Percentiles rank a stretch among this genome's conserved stretches.
Conservation (phyloP, 2,888 invertebrate species). For the Athalia cordata region DNA sequence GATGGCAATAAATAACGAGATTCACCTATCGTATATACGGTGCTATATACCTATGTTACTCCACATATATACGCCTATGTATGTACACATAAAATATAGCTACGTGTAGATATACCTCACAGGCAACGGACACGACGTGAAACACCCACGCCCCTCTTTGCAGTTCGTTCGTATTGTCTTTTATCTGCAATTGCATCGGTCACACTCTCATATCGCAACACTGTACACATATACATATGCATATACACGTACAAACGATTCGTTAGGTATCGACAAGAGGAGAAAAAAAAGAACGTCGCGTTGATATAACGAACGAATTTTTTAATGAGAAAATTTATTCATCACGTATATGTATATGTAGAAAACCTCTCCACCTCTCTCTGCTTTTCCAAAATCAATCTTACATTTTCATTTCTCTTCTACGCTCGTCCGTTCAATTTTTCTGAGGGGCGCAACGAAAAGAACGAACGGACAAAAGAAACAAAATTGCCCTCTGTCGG, state of each 20-base stretch:
- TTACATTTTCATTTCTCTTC: not conserved
- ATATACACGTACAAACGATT: not conserved
- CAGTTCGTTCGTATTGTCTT: not conserved
- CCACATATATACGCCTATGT: not conserved
- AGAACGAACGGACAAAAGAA: not conserved
- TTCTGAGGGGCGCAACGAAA: not conserved
- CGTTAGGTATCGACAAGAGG: too few species aligned
- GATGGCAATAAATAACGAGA: constrained; percentile 58
- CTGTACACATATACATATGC: not conserved
- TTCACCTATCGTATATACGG: constrained; percentile 45
- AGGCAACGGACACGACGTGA: not conserved
- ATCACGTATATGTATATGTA: too few species aligned
- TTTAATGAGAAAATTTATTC: not conserved
- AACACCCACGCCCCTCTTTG: not conserved
- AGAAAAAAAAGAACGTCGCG: too few species aligned
- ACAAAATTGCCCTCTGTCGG: not conserved
- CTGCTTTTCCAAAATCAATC: not conserved
- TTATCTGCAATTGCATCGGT: not conserved
- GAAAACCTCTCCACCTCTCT: too few species aligned
- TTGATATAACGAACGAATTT: not conserved
- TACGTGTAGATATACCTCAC: constrained; percentile 1
- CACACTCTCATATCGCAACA: not conserved
- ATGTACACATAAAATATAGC: not conserved
- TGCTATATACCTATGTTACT: not conserved
- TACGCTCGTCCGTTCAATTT: too few species aligned